A percentile compares a stretch with the other conserved stretches of the same genome.
phyloP scores from a whole-genome alignment of 2,888 invertebrate species.

The Therioaphis trifolii region DNA sequence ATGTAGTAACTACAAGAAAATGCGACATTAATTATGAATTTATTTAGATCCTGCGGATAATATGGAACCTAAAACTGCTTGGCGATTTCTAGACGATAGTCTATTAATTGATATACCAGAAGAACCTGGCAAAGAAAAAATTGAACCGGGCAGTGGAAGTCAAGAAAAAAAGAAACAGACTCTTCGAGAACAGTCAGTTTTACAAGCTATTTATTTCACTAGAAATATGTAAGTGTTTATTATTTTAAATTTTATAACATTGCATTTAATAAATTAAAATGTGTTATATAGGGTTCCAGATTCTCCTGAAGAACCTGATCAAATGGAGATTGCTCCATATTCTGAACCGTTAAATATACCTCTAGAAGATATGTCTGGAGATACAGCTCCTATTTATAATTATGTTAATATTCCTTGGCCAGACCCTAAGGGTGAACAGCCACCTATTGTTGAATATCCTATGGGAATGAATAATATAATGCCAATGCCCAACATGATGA shows the following conservation, averaged over 20 bases:
- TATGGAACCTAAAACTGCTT: conserved; percentile 84
- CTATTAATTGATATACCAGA: conserved; percentile 75
- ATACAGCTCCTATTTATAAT: conserved; percentile 81
- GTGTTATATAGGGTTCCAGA: conserved; percentile 78
- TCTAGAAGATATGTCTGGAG: conserved; percentile 85
- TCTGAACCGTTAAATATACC: conserved; percentile 87
- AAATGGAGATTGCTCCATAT: conserved; percentile 78
- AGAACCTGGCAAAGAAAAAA: conserved; percentile 72
- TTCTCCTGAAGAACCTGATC: conserved; percentile 85
- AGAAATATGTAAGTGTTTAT: conserved; percentile 68
- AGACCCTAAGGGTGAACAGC: conserved; percentile 76
- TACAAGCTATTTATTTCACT: conserved; percentile 83
- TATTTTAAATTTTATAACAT: not conserved
- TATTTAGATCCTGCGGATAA: conserved; percentile 66
- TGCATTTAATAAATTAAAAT: not conserved
- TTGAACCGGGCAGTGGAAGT: conserved; percentile 79
- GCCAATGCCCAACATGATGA: conserved; percentile 57
- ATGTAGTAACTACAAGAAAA: not conserved
- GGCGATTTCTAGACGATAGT: conserved; percentile 75
- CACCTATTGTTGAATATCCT: conserved; percentile 25
- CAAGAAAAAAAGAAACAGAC: conserved; percentile 88
- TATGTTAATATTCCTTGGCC: conserved; percentile 85
- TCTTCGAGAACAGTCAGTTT: conserved; percentile 84
- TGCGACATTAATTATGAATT: not conserved
- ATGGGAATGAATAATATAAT: conserved; percentile 52